A percentile compares a stretch with the other conserved stretches of the same genome.
These are phyloP conservation scores for Rhodeus uyekii DNA, from an alignment of 2,797 vertebrate species.

Conservation along the genomic window DNA sequence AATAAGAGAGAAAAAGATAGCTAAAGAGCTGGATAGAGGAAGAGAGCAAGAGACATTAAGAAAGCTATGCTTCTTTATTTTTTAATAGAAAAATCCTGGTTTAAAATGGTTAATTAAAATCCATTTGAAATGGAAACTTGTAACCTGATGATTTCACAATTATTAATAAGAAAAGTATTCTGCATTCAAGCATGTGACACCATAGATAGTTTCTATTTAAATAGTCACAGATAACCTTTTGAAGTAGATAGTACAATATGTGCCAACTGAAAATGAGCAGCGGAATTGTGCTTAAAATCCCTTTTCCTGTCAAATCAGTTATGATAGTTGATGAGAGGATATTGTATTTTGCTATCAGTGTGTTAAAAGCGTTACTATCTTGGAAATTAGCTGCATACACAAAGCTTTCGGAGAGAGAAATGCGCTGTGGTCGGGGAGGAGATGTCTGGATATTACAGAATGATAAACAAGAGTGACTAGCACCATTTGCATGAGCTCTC, in stretches of 20 bases:
- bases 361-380: conserved; percentile 91
- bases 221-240: conserved; percentile 93
- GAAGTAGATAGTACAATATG: conserved; percentile 88
- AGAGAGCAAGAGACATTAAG: conserved; percentile 59
- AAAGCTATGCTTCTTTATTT: conserved; percentile 77
- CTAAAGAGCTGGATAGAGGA: conserved; percentile 61
- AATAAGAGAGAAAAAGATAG: conserved; percentile 68
- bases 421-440: conserved; percentile 56
- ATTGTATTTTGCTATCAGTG: conserved; percentile 88
- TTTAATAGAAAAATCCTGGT: conserved; percentile 90
- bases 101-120: conserved; percentile 91
- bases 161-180: conserved; percentile 92
- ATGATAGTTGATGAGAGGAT: conserved; percentile 86
- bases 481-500: conserved; percentile 84
- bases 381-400: conserved; percentile 92
- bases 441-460: conserved; percentile 75
- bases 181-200: conserved; percentile 96
- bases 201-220: conserved; percentile 93
- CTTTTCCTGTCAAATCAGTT: conserved; percentile 89
- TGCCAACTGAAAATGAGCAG: conserved; percentile 92
- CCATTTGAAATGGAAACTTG: conserved; percentile 90
- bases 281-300: conserved; percentile 99
- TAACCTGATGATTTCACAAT: conserved; percentile 94
- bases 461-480: conserved; percentile 72
- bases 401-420: conserved; percentile 85